phyloP scores from a whole-genome alignment of 2,797 vertebrate species.

The Hephaestus fuliginosus region DNA sequence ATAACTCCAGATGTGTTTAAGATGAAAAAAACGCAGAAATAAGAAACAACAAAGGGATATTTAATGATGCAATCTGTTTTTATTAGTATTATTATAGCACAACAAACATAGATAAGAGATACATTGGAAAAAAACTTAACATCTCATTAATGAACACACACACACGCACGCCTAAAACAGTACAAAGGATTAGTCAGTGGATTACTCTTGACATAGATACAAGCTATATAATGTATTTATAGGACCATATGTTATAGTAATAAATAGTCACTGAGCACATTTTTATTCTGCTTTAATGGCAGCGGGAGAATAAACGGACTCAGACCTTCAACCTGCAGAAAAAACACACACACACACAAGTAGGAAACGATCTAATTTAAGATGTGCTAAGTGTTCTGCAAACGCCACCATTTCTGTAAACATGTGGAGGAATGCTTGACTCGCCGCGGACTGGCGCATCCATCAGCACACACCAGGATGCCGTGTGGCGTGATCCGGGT shows the following conservation, averaged over 20 bases:
- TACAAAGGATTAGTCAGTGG: constrained; percentile 22
- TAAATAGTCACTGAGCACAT: constrained; percentile 34
- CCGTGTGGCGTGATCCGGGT: constrained; percentile 60
- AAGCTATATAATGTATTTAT: constrained; percentile 36
- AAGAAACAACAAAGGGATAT: background rate
- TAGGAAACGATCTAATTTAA: background rate
- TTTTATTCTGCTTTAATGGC: constrained; percentile 38
- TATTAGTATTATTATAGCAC: constrained; percentile 38
- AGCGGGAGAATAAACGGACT: constrained; percentile 40
- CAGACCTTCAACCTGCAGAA: constrained; percentile 37
- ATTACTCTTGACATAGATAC: constrained; percentile 41
- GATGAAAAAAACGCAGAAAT: background rate
- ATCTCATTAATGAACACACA: background rate
- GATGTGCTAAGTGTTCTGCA: background rate
- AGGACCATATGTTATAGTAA: constrained; percentile 55
- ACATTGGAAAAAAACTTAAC: background rate
- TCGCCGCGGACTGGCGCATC: constrained; percentile 20
- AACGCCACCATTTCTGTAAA: constrained; percentile 19
- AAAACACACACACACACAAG: background rate
- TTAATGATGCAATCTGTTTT: background rate
- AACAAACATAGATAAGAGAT: constrained; percentile 20
- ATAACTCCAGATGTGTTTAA: background rate
- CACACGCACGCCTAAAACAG: background rate
- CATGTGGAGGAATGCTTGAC: constrained; percentile 32
- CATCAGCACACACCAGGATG: constrained; percentile 50